Evolutionary conservation across 1,140 invertebrate species (phyloP).

Genomic region (Ceratosolen solmsi): DNA sequence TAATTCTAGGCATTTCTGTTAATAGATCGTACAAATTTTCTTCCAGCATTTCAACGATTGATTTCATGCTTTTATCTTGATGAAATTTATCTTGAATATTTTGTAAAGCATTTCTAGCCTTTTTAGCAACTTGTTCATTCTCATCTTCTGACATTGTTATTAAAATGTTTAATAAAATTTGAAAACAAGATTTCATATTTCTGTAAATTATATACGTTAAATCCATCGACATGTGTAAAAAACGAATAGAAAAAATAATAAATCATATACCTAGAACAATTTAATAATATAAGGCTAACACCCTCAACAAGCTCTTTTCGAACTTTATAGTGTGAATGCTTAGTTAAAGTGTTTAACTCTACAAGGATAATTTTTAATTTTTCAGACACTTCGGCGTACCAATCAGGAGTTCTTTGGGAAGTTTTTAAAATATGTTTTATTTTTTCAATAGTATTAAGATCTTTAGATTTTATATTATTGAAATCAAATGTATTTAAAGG

Average conservation of each 20-base stretch:
- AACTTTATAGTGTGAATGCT: slow-evolving; percentile 76
- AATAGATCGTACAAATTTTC: slow-evolving; percentile 76
- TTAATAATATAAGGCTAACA: slow-evolving; percentile 72
- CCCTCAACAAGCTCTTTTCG: slow-evolving; percentile 74
- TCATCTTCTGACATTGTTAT: slow-evolving; percentile 77
- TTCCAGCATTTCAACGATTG: slow-evolving; percentile 74
- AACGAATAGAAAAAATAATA: slow-evolving; percentile 25
- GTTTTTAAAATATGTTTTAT: slow-evolving; percentile 71
- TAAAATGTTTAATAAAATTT: slow-evolving; percentile 75
- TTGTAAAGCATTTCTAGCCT: slow-evolving; percentile 65
- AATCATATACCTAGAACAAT: slow-evolving; percentile 74
- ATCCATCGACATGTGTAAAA: slow-evolving; percentile 41
- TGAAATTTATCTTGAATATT: slow-evolving; percentile 66
- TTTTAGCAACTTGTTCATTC: slow-evolving; percentile 68
- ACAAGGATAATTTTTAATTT: slow-evolving; percentile 74
- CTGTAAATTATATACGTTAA: slow-evolving; percentile 62
- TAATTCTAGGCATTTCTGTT: slow-evolving; percentile 75
- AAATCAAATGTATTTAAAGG: slow-evolving; percentile 5
- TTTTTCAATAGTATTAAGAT: slow-evolving; percentile 49
- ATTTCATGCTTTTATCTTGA: slow-evolving; percentile 60
- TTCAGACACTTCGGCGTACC: slow-evolving; percentile 75
- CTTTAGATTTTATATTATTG: slow-evolving; percentile 37
- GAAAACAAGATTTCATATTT: slow-evolving; percentile 75
- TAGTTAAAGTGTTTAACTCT: slow-evolving; percentile 70
- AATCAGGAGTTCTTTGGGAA: slow-evolving; percentile 70